Percentiles rank a stretch among this genome's conserved stretches.
Conservation (phyloP, 1,140 invertebrate species). For the Archivesica marissinica region DNA sequence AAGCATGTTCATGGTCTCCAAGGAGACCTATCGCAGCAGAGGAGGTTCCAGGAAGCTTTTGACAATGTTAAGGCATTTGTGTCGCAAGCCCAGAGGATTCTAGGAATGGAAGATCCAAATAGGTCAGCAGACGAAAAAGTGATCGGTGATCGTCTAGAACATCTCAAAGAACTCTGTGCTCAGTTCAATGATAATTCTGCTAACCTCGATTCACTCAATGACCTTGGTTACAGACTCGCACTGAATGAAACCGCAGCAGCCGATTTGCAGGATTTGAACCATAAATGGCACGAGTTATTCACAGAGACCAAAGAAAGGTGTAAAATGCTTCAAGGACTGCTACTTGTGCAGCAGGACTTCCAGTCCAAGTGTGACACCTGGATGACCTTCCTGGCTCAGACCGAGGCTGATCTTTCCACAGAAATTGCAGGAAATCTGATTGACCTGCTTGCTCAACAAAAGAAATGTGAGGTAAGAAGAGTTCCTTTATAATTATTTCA, state of each 20-base stretch:
- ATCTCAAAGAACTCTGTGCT: conserved; percentile 73
- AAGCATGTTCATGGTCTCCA: conserved; percentile 74
- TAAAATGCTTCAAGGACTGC: conserved; percentile 72
- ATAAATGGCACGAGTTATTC: conserved; percentile 76
- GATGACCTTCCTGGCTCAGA: conserved; percentile 81
- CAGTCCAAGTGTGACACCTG: conserved; percentile 80
- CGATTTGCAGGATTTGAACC: conserved; percentile 77
- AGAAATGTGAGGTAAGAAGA: conserved; percentile 77
- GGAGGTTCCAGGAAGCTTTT: conserved; percentile 73
- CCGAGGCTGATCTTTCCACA: conserved; percentile 75
- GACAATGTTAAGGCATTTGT: conserved; percentile 74
- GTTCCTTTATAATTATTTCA: too few relatives aligned
- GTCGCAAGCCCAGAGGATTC: conserved; percentile 69
- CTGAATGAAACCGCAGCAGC: conserved; percentile 72
- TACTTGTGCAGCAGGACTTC: conserved; percentile 80
- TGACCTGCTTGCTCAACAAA: conserved; percentile 78
- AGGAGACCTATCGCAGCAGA: conserved; percentile 72
- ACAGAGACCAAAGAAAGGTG: conserved; percentile 73
- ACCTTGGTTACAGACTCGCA: conserved; percentile 78
- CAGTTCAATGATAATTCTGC: conserved; percentile 74
- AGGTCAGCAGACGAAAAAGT: conserved; percentile 72
- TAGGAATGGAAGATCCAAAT: conserved; percentile 70
- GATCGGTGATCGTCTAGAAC: conserved; percentile 68
- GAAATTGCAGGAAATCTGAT: conserved; percentile 78
- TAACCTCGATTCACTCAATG: conserved; percentile 73